phyloP scores from a whole-genome alignment of 2,888 invertebrate species.

The Invenusta paracnida region DNA sequence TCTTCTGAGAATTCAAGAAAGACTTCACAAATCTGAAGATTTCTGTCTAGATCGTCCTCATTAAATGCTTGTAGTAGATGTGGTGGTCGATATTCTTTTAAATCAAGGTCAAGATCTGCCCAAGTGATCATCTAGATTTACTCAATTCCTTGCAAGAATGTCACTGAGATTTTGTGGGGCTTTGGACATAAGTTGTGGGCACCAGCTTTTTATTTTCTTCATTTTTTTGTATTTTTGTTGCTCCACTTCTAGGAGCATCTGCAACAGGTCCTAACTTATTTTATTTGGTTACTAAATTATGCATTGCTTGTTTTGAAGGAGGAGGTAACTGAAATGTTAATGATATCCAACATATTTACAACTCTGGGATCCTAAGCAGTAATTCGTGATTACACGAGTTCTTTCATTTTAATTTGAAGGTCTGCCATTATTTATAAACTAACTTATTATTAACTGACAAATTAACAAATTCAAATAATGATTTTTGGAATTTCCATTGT shows the following conservation, averaged over 20 bases:
- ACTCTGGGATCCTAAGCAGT: neutral
- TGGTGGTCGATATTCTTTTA: neutral
- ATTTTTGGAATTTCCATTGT: neutral
- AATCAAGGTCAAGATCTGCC: neutral
- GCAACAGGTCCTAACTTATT: neutral
- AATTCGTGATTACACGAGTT: neutral
- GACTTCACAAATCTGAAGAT: neutral
- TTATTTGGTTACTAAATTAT: neutral
- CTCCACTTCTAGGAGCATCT: neutral
- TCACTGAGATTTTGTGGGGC: neutral
- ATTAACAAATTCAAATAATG: neutral
- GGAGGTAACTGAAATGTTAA: neutral
- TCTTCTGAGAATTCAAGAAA: neutral
- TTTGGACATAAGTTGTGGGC: neutral
- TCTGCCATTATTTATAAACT: neutral
- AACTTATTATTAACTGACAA: neutral
- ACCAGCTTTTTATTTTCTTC: neutral
- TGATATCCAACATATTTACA: neutral
- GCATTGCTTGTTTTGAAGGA: neutral
- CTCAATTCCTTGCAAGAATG: neutral
- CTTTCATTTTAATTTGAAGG: too few relatives aligned
- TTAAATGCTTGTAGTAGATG: neutral
- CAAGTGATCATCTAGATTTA: neutral
- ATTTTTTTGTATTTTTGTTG: neutral
- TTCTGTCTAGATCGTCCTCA: neutral